Evolutionary conservation across 2,888 invertebrate genomes (phyloP).

Genomic region (Microctonus hyperodae): DNA sequence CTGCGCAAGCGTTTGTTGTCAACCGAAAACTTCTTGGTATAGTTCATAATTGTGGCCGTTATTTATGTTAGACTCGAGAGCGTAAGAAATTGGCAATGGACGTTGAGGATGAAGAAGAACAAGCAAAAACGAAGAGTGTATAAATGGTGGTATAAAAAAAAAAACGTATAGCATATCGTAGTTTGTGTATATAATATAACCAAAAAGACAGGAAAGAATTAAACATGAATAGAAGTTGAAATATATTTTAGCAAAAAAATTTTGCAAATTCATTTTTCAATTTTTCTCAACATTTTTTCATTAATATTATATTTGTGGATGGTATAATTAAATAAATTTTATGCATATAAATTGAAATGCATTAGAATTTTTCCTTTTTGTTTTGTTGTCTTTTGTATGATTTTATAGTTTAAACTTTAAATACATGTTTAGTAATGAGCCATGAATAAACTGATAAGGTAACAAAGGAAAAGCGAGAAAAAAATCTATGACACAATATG

Average conservation of each 20-base stretch:
- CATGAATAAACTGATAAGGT: constrained; percentile 1
- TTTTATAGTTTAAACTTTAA: constrained; percentile 17
- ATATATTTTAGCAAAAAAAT: no score
- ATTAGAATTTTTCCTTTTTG: not conserved
- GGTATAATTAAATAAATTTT: constrained; percentile 17
- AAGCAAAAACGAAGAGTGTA: constrained; percentile 19
- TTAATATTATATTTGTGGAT: constrained; percentile 7
- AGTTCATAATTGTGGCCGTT: constrained; percentile 49
- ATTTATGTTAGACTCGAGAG: constrained; percentile 39
- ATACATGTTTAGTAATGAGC: constrained; percentile 16
- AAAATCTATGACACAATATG: not conserved
- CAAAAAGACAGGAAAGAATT: no score
- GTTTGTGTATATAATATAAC: no score
- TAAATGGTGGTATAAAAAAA: constrained; percentile 29
- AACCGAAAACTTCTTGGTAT: constrained; percentile 43
- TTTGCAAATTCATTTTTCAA: no score
- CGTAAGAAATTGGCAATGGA: not conserved
- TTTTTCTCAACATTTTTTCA: constrained; percentile 34
- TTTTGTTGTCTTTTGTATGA: constrained; percentile 13
- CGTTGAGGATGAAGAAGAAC: constrained; percentile 18
- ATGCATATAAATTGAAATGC: no score
- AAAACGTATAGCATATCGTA: no score
- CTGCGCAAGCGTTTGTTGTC: constrained; percentile 43
- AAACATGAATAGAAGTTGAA: constrained; percentile 19
- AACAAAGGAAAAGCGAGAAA: not conserved